Conservation (phyloP, 2,797 vertebrate genomes). For the Capromys pilorides region DNA sequence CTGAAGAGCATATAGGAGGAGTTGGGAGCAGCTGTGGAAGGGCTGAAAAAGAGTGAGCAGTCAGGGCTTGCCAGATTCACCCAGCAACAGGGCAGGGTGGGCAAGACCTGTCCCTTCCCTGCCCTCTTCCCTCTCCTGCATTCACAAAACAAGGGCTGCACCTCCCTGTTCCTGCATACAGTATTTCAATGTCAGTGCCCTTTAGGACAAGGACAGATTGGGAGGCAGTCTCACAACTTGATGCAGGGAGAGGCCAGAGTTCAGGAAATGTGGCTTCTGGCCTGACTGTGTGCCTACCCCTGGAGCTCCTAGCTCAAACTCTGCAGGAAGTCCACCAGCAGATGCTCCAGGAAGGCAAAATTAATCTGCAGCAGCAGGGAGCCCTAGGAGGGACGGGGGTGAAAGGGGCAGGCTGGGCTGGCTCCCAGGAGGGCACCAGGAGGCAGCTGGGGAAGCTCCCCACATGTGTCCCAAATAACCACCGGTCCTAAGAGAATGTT, state of each 20-base stretch:
- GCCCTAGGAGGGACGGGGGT: slow-evolving; percentile 83
- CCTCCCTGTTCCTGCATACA: neutral
- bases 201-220: neutral
- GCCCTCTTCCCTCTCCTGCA: fast-evolving
- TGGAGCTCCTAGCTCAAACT: slow-evolving; percentile 80
- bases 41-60: neutral
- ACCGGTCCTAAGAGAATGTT: neutral
- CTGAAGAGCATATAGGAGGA: neutral
- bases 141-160: neutral
- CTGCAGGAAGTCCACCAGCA: slow-evolving; percentile 91
- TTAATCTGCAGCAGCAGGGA: slow-evolving; percentile 90
- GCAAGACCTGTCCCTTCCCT: neutral
- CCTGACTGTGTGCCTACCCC: neutral
- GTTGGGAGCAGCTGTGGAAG: neutral
- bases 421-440: neutral
- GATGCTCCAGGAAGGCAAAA: slow-evolving; percentile 92
- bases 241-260: neutral
- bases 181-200: neutral
- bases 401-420: neutral
- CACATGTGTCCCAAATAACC: neutral
- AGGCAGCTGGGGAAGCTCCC: neutral
- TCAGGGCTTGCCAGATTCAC: neutral
- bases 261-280: neutral
- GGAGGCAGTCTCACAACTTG: neutral
- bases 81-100: neutral